A percentile compares a stretch with the other conserved stretches of the same genome.
These are phyloP conservation scores for Azemiops feae DNA, from an alignment of 2,113 vertebrate species.

Conservation along the genomic window DNA sequence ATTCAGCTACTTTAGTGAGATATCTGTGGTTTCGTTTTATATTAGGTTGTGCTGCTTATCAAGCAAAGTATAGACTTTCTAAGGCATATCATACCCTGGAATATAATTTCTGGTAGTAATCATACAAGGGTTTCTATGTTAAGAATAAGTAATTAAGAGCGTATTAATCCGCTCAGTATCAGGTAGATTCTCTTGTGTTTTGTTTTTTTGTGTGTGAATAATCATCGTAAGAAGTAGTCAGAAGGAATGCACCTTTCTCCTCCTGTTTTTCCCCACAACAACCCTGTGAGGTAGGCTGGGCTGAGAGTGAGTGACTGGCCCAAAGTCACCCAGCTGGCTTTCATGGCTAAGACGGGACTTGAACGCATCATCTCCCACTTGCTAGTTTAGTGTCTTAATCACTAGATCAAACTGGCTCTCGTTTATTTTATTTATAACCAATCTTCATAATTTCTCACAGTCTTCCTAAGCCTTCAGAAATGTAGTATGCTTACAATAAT, in stretches of 20 bases:
- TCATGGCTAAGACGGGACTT: not conserved
- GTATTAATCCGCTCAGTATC: conserved; percentile 16
- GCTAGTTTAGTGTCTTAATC: not conserved
- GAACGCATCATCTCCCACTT: not conserved
- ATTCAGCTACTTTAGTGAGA: not conserved
- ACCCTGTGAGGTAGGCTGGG: not conserved
- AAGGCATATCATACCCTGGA: not conserved
- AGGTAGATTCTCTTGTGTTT: conserved; percentile 3
- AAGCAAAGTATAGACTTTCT: not conserved
- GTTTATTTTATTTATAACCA: not conserved
- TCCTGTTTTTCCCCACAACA: not conserved
- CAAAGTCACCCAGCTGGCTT: not conserved
- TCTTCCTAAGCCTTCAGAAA: not conserved
- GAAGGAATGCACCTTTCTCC: not conserved
- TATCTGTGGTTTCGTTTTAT: not conserved
- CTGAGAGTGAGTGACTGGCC: not conserved
- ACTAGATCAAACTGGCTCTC: not conserved
- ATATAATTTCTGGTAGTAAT: conserved; percentile 5
- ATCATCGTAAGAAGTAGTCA: not conserved
- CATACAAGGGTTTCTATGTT: conserved; percentile 22
- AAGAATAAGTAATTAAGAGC: conserved; percentile 33
- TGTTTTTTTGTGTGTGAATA: not conserved
- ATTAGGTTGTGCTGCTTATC: not conserved
- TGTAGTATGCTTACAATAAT: not conserved
- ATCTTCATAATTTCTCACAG: not conserved